Conservation (phyloP, 2,888 invertebrate species). For the Parascotia fuliginaria region DNA sequence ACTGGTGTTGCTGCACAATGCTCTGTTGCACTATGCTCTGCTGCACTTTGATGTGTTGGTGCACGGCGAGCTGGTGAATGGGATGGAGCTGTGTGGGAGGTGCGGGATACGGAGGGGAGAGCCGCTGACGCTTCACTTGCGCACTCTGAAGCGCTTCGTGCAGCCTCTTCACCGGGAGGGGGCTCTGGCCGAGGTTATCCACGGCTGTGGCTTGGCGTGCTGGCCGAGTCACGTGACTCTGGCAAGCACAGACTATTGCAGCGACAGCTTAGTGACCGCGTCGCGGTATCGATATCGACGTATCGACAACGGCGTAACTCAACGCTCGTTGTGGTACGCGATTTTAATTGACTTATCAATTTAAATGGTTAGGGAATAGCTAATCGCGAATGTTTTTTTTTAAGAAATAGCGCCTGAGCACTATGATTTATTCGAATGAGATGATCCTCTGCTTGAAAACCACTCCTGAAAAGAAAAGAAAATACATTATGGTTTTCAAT, state of each 20-base stretch:
- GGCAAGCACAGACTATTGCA: slow-evolving; percentile 82
- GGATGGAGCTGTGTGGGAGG: slow-evolving; percentile 76
- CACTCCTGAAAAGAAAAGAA: slow-evolving; percentile 74
- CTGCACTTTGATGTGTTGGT: slow-evolving; percentile 82
- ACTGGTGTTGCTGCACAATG: slow-evolving; percentile 80
- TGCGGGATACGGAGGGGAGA: slow-evolving; percentile 86
- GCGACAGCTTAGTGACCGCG: slow-evolving; percentile 76
- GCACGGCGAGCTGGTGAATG: slow-evolving; percentile 79
- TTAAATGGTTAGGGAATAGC: slow-evolving; percentile 50
- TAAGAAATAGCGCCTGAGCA: slow-evolving; percentile 63
- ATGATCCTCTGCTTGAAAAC: slow-evolving; percentile 71
- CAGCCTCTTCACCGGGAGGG: slow-evolving; percentile 86
- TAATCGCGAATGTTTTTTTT: slow-evolving; percentile 59
- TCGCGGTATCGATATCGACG: slow-evolving; percentile 69
- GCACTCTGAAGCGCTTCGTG: slow-evolving; percentile 87
- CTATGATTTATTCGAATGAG: slow-evolving; percentile 67
- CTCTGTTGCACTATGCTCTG: slow-evolving; percentile 81
- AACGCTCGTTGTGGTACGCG: slow-evolving; percentile 58
- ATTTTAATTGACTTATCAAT: slow-evolving; percentile 61
- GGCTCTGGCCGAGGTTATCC: slow-evolving; percentile 85
- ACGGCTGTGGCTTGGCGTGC: slow-evolving; percentile 84
- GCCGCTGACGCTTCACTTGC: slow-evolving; percentile 87
- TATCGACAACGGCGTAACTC: slow-evolving; percentile 66
- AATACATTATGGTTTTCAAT: background rate
- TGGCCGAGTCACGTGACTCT: slow-evolving; percentile 84